Percentiles rank a stretch among this genome's conserved stretches.
These are phyloP conservation scores for Eospalax fontanierii DNA, from an alignment of 2,797 vertebrate genomes.

Conservation along the genomic window DNA sequence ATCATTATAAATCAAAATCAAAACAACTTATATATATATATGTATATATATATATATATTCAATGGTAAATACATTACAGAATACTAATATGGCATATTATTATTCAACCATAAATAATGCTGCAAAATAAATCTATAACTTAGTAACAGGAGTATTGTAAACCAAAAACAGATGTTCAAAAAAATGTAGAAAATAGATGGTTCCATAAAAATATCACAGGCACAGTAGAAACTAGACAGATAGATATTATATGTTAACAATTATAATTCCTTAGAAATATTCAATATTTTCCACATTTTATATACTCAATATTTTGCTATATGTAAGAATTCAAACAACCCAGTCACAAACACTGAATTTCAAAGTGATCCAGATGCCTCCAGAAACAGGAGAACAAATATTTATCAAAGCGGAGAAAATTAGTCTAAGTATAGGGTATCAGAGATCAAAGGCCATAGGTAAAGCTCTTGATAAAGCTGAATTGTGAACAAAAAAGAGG, in stretches of 20 bases:
- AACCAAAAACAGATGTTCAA: constrained; percentile 39
- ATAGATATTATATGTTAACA: neutral
- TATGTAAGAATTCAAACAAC: neutral
- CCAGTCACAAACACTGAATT: neutral
- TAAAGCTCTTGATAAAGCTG: neutral
- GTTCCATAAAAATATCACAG: constrained; percentile 60
- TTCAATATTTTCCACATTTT: constrained; percentile 6
- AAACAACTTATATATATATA: constrained; percentile 59
- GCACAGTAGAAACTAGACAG: constrained; percentile 1
- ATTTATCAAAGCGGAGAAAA: constrained; percentile 25
- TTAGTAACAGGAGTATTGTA: neutral
- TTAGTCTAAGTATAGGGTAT: neutral
- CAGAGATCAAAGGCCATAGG: neutral
- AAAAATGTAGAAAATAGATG: constrained; percentile 8
- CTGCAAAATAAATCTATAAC: neutral
- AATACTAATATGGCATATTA: constrained; percentile 4
- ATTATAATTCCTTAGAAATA: constrained; percentile 28
- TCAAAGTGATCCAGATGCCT: neutral
- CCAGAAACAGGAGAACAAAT: neutral
- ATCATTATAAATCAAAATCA: constrained; percentile 40
- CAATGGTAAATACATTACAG: constrained; percentile 1
- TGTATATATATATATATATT: too few species aligned
- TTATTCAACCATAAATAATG: constrained; percentile 27
- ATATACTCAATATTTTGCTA: constrained; percentile 13
- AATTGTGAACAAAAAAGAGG: neutral